Percentiles rank a stretch among this genome's conserved stretches.
Evolutionary conservation across 2,888 invertebrate species (phyloP).

Genomic region (Malachius bipustulatus): DNA sequence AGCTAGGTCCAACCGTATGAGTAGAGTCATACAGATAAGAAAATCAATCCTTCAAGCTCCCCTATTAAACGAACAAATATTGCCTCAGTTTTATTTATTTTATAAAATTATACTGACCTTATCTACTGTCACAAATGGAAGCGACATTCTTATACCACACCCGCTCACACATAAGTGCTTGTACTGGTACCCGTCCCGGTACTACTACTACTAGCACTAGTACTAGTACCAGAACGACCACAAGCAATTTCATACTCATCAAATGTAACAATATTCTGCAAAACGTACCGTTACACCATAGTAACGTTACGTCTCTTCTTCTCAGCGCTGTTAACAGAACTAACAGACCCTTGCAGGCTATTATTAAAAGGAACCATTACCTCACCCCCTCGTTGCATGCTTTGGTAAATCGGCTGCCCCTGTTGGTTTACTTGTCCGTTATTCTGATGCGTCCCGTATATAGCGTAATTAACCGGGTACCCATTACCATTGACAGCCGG

Average conservation of each 20-base stretch:
- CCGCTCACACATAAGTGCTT: too few species aligned
- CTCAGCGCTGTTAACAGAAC: conserved; percentile 44
- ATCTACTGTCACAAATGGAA: too few species aligned
- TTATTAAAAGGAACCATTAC: conserved; percentile 37
- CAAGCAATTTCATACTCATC: conserved; percentile 24
- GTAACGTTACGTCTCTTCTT: conserved; percentile 48
- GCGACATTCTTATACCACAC: too few species aligned
- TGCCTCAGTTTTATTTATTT: too few species aligned
- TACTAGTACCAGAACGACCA: too few species aligned
- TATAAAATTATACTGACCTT: too few species aligned
- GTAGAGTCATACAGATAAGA: too few species aligned
- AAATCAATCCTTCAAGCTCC: too few species aligned
- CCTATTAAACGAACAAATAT: too few species aligned
- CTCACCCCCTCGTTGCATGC: conserved; percentile 34
- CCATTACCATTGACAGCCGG: conserved; percentile 36
- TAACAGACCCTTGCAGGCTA: conserved; percentile 44
- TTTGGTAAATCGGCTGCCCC: conserved; percentile 33
- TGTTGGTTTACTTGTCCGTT: conserved; percentile 20
- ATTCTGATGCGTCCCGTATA: conserved; percentile 37
- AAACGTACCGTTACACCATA: conserved; percentile 43
- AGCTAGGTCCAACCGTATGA: too few species aligned
- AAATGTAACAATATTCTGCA: conserved; percentile 26
- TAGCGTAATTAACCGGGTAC: conserved; percentile 36
- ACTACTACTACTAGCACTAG: conserved; percentile 15
- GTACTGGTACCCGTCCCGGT: too few species aligned